Base-by-base conservation (phyloP, 2,797 vertebrate species). In the Mormyrus hasselquistii region DNA sequence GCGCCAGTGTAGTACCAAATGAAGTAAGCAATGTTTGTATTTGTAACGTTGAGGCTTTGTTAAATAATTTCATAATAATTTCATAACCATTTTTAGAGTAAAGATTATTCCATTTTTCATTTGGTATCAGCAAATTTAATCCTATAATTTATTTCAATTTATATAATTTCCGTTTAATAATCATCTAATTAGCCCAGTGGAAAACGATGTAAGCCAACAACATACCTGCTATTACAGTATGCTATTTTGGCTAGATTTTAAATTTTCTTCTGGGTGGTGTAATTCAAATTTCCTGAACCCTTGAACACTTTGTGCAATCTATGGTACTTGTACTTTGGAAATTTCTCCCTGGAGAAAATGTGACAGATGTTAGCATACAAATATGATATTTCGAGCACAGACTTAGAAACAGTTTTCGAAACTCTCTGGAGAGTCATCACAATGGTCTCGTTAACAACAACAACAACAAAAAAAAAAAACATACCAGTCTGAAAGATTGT, bases 351-450 rank as follows among this genome's bases (percentile, higher is more conserved):
- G 76, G 76, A 82, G 76, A 82, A 47, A 44, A 47, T 44, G 76
- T 82, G 76, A 82, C 76, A 82, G 76, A 82, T 82, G 76, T 82
- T 82, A 82, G 76, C 38, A 82, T 22, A 47, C 38, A 82, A 82
- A 82, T 44, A 47, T 82, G 76, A 82, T 82, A 82, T 82, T 82
- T 82, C 6, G 76, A 82, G 41, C 41, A n/a, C 76, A 82, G 76
- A 82, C 76, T 82, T 82, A 47, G 76, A 44, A 47, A 82, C 41
- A 22, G 38, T 82, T 82, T 82, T 82, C 3, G 38, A 47, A 82
- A 82, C 76, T n/a, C 76, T 47, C 76, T 44, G 38, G 76, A 82
- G 76, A 47, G 7, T n/a, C 76, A 82, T 82, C 76, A 82, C 76
- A 82, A 82, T 82, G 41, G 76, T 82, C 76, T 82, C 16, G 76